Evolutionary conservation across 2,888 invertebrate genomes (phyloP), one percentile per base, ranked within the genome.

Genomic region (Nezara viridula): DNA sequence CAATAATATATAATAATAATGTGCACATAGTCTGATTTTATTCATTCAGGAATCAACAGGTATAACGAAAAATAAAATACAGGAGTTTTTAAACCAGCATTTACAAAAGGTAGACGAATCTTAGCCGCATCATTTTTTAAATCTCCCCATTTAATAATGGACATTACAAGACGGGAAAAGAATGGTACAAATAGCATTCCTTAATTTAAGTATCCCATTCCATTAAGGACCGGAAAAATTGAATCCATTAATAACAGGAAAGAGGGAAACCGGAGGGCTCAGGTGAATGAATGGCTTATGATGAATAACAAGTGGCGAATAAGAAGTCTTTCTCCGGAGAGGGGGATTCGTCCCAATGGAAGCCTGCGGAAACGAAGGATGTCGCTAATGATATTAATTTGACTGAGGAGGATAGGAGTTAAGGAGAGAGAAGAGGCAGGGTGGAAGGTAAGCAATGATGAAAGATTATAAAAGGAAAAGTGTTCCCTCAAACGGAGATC

Each of bases 261-360:
- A 32, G 44, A n/a, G 81, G 81, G 14, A 81, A 81, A 81, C 40
- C 44, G 5, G 24, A 40, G 81, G 44, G 81, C 24, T n/a, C 44
- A 81, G 81, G 81, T 44, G 81, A 81, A 81, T 81, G 81, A 81
- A 81, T 81, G n/a, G 81, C 81, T 81, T 24, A 47, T 81, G 81
- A 81, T 81, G 44, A 81, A 81, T 81, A 81, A n/a, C n/a, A 47
- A 81, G 81, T 44, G 81, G 81, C 44, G n/a, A n/a, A 81, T 81
- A 81, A 81, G 81, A 81, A 47, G 81, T 81, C 44, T 40, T 44
- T 6, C n/a, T 12, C n/a, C 81, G 44, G 9, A 2, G 40, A 10
- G 40, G 81, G 66, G 24, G 44, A 24, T 12, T 44, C 44, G n/a
- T 24, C 44, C 81, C 44, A 40, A 37, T 47, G 44, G 44, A 81